Conservation (phyloP, 1,140 invertebrate species). For the Hydropsyche tenuis region DNA sequence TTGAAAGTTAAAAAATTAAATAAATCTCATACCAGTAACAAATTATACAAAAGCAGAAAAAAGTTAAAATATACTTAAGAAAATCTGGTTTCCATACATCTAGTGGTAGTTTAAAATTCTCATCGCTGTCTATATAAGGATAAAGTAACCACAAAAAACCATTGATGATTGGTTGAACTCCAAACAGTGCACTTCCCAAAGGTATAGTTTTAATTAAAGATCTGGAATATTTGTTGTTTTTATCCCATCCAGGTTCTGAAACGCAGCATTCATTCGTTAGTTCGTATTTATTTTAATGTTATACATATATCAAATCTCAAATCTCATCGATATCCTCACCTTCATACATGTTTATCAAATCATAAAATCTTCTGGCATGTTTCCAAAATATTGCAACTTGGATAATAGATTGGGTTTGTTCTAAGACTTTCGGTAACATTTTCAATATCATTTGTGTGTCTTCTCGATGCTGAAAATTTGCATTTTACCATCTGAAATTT, state of each 20-base stretch:
- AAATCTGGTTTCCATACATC: conserved; percentile 28
- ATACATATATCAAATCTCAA: too few relatives aligned
- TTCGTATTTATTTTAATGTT: not conserved
- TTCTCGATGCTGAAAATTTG: not conserved
- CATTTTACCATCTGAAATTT: not conserved
- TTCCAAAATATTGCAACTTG: conserved; percentile 27
- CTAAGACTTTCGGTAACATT: conserved; percentile 24
- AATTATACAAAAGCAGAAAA: not conserved
- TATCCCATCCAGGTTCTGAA: conserved; percentile 36
- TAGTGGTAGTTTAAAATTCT: conserved; percentile 25
- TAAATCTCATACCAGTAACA: not conserved
- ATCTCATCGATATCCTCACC: not conserved
- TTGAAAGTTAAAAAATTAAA: conserved; percentile 14
- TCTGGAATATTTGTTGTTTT: not conserved
- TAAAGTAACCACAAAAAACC: conserved; percentile 32
- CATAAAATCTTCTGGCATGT: conserved; percentile 21
- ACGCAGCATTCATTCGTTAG: not conserved
- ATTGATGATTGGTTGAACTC: conserved; percentile 21
- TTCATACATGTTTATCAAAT: conserved; percentile 23
- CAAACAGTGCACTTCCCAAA: conserved; percentile 32
- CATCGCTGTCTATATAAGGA: not conserved
- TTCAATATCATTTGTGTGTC: conserved; percentile 1
- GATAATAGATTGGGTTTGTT: conserved; percentile 8
- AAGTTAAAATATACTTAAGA: not conserved
- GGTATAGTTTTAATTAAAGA: conserved; percentile 31